Percentiles rank a stretch among this genome's conserved stretches.
Conservation (phyloP, 2,888 invertebrate species). For the Hydrotaea diabolus region DNA sequence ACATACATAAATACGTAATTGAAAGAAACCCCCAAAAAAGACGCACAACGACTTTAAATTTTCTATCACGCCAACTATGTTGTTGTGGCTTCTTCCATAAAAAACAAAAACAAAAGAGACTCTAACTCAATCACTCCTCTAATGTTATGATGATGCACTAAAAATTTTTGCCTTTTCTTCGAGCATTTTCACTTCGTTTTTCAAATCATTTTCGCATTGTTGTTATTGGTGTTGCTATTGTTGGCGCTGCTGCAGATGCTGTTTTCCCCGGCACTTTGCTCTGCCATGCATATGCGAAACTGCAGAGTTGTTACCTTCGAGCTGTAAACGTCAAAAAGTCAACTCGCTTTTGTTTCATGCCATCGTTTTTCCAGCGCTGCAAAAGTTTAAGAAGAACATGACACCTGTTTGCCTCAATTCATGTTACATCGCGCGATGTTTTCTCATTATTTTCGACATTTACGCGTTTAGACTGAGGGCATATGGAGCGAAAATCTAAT, state of each 20-base stretch:
- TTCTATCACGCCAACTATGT: neutral
- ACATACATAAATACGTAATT: no score
- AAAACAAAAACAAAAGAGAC: neutral
- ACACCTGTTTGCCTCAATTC: conserved; percentile 65
- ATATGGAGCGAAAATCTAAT: conserved; percentile 57
- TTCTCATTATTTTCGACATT: conserved; percentile 62
- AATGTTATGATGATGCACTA: conserved; percentile 27
- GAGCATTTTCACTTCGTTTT: no score
- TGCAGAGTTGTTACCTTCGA: conserved; percentile 61
- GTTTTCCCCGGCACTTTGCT: conserved; percentile 26
- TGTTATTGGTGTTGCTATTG: neutral
- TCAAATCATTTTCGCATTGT: conserved; percentile 9
- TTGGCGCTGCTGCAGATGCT: neutral
- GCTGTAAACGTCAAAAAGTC: conserved; percentile 64
- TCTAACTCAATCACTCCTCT: conserved; percentile 22
- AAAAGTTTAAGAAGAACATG: conserved; percentile 61
- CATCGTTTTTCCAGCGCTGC: conserved; percentile 40
- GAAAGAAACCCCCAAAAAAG: no score
- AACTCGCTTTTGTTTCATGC: conserved; percentile 43
- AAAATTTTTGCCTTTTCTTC: neutral
- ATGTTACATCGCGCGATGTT: conserved; percentile 53
- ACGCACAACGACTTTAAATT: neutral
- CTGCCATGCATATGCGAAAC: conserved; percentile 55
- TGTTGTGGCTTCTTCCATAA: neutral
- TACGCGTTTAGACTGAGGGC: conserved; percentile 58